A percentile compares a stretch with the other conserved stretches of the same genome.
phyloP scores from a whole-genome alignment of 2,797 vertebrate species.

The Acrocephalus scirpaceus region DNA sequence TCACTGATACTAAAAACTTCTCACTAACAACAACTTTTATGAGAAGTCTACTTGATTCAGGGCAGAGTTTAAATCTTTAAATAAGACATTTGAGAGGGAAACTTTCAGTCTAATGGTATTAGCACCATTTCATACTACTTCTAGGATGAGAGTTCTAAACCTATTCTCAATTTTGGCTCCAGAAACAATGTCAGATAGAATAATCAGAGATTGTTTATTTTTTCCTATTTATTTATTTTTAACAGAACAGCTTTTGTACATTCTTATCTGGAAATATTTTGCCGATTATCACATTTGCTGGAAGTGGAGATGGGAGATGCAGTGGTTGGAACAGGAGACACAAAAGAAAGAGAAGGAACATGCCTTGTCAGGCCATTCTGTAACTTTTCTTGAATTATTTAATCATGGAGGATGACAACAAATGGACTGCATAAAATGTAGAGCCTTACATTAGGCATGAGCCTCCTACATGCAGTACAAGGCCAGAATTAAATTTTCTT shows the following conservation, averaged over 20 bases:
- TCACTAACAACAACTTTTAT: neutral
- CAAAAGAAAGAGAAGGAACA: neutral
- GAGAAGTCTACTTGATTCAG: neutral
- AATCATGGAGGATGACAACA: neutral
- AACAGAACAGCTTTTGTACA: neutral
- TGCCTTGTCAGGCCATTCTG: neutral
- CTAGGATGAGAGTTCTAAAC: neutral
- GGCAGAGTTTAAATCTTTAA: neutral
- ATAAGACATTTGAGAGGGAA: neutral
- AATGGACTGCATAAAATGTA: neutral
- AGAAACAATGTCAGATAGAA: neutral
- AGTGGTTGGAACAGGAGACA: neutral
- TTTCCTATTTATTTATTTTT: neutral
- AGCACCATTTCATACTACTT: neutral
- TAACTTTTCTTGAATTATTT: neutral
- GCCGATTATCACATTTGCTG: neutral
- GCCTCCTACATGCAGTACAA: neutral
- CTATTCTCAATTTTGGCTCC: neutral
- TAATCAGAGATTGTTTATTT: neutral
- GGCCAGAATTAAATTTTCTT: neutral
- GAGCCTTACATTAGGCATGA: neutral
- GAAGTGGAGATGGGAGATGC: neutral
- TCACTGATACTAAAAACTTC: neutral
- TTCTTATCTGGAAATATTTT: neutral
- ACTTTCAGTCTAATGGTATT: neutral